phyloP scores from a whole-genome alignment of 2,113 vertebrate species.

The Pseudorasbora parva region DNA sequence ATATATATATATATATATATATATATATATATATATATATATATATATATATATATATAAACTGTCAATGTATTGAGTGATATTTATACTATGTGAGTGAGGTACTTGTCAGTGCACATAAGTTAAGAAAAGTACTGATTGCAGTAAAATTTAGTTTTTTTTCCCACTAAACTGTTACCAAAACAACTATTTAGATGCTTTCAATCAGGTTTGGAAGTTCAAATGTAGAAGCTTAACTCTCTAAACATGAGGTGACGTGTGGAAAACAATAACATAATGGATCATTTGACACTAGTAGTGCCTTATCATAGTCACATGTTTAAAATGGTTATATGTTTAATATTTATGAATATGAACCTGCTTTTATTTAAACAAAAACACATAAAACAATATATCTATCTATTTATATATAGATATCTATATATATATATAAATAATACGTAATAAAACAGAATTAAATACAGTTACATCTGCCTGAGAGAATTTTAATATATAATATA shows the following conservation, averaged over 20 bases:
- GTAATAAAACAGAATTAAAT: constrained; percentile 13
- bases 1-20: no score
- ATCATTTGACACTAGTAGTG: constrained; percentile 54
- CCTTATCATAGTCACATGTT: constrained; percentile 52
- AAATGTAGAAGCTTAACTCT: neutral
- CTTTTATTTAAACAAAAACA: neutral
- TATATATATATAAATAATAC: neutral
- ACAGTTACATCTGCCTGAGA: neutral
- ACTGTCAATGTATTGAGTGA: constrained; percentile 10
- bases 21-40: no score
- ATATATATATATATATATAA: neutral
- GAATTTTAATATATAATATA: constrained; percentile 22
- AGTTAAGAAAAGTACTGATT: neutral
- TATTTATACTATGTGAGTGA: constrained; percentile 29
- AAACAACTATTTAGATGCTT: constrained; percentile 3
- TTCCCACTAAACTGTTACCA: constrained; percentile 11
- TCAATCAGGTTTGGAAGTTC: constrained; percentile 6
- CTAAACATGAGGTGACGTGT: constrained; percentile 12
- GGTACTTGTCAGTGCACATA: constrained; percentile 24
- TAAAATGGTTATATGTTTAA: constrained; percentile 34
- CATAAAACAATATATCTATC: no score
- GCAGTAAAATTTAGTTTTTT: constrained; percentile 7
- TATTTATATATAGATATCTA: neutral
- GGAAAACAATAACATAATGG: constrained; percentile 18
- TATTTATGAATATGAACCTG: constrained; percentile 2